Conservation (phyloP, 2,797 vertebrate genomes). For the Amblyopsis hoosieri region DNA sequence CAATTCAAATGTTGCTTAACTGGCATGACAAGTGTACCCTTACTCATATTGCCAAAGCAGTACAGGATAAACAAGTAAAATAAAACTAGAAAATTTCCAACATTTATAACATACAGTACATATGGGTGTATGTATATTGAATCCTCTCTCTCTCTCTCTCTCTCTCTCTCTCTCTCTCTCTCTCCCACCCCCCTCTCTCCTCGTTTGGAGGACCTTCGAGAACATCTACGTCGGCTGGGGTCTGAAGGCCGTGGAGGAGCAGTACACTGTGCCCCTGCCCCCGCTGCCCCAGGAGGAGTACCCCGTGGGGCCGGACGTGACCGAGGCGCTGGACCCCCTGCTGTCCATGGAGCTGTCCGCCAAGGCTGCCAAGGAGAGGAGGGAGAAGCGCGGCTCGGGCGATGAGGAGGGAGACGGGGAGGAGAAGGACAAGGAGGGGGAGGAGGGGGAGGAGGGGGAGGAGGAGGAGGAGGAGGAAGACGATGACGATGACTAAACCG, state of each 20-base stretch:
- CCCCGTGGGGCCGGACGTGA: slow-evolving; percentile 79
- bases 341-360: slow-evolving; percentile 85
- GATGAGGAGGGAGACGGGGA: slow-evolving; percentile 67
- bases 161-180: background rate
- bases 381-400: too few relatives aligned
- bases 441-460: slow-evolving; percentile 77
- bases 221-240: slow-evolving; percentile 96
- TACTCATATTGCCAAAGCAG: too few relatives aligned
- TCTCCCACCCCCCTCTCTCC: slow-evolving; percentile 5
- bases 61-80: too few relatives aligned
- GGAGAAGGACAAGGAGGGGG: slow-evolving; percentile 75
- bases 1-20: too few relatives aligned
- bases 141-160: too few relatives aligned
- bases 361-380: slow-evolving; percentile 72
- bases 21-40: too few relatives aligned
- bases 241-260: slow-evolving; percentile 83
- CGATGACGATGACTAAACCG: background rate
- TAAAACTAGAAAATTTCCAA: too few relatives aligned
- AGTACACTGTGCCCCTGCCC: slow-evolving; percentile 75
- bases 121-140: too few relatives aligned
- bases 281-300: slow-evolving; percentile 79
- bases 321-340: slow-evolving; percentile 82
- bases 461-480: background rate
- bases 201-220: slow-evolving; percentile 84
- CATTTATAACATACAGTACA: background rate